Percentiles rank a stretch among this genome's conserved stretches.
Evolutionary conservation across 2,797 vertebrate genomes (phyloP).

Genomic region (Caiman crocodilus): DNA sequence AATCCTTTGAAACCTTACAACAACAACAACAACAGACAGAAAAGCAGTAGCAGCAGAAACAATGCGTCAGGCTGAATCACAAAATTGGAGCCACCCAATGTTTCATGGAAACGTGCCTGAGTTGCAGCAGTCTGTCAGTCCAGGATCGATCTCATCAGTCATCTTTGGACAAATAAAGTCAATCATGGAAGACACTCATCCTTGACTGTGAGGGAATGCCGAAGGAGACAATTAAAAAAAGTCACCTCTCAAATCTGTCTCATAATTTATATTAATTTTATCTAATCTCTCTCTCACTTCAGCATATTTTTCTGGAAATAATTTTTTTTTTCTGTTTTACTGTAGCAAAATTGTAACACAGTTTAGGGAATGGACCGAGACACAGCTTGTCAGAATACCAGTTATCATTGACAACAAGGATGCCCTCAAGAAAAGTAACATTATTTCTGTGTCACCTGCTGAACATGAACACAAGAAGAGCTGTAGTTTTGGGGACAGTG

Average conservation of each 20-base stretch:
- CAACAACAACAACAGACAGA: too few relatives aligned
- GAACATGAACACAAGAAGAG: not conserved
- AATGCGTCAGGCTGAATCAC: too few relatives aligned
- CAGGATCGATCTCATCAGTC: too few relatives aligned
- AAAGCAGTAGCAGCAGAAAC: too few relatives aligned
- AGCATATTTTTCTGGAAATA: not conserved
- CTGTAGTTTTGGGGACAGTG: not conserved
- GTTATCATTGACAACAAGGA: constrained; percentile 5
- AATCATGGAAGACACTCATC: too few relatives aligned
- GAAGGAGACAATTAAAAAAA: not conserved
- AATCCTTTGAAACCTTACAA: too few relatives aligned
- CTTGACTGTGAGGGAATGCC: too few relatives aligned
- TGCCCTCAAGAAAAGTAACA: not conserved
- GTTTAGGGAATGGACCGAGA: not conserved
- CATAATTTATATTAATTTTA: not conserved
- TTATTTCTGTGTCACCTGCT: not conserved
- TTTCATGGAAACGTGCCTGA: too few relatives aligned
- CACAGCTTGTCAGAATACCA: not conserved
- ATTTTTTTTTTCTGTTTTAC: not conserved
- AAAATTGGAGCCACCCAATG: too few relatives aligned
- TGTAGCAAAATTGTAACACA: not conserved
- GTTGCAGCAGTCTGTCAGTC: too few relatives aligned
- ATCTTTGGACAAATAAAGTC: too few relatives aligned
- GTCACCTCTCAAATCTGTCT: not conserved
- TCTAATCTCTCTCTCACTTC: not conserved